A percentile compares a stretch with the other conserved stretches of the same genome.
These are phyloP conservation scores for Drymonia ruficornis DNA, from an alignment of 2,888 invertebrate species.

Conservation along the genomic window DNA sequence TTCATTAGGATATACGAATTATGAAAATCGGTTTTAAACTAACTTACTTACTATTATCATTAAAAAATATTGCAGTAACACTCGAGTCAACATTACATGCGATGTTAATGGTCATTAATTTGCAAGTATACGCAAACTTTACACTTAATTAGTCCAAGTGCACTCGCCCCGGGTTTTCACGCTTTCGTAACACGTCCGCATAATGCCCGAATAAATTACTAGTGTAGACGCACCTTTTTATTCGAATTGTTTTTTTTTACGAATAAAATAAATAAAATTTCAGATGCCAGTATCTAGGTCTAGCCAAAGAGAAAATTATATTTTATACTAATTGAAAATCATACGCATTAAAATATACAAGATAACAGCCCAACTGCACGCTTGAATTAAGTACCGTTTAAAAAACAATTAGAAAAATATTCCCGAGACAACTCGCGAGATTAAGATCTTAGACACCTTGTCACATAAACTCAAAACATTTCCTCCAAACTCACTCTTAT, in stretches of 20 bases:
- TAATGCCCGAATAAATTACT: slow-evolving; percentile 8
- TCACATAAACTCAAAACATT: not conserved
- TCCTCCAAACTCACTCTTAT: slow-evolving; percentile 10
- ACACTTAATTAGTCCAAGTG: slow-evolving; percentile 30
- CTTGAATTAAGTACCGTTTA: not conserved
- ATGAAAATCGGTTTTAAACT: not conserved
- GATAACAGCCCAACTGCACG: no score
- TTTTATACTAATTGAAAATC: no score
- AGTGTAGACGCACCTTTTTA: slow-evolving; percentile 19
- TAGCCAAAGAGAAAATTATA: no score
- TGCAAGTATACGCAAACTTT: slow-evolving; percentile 20
- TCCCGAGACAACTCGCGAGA: not conserved
- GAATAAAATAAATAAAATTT: not conserved
- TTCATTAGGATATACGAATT: no score
- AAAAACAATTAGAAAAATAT: not conserved
- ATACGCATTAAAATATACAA: no score
- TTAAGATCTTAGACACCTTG: not conserved
- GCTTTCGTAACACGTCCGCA: slow-evolving; percentile 13
- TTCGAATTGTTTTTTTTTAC: not conserved
- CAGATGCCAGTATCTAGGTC: no score
- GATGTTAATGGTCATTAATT: slow-evolving; percentile 17
- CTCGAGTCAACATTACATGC: not conserved
- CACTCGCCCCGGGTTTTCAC: slow-evolving; percentile 23
- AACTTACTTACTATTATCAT: not conserved
- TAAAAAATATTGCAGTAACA: not conserved